These are phyloP conservation scores for Amblyraja radiata DNA, from an alignment of 2,797 vertebrate species.

Conservation along the genomic window DNA sequence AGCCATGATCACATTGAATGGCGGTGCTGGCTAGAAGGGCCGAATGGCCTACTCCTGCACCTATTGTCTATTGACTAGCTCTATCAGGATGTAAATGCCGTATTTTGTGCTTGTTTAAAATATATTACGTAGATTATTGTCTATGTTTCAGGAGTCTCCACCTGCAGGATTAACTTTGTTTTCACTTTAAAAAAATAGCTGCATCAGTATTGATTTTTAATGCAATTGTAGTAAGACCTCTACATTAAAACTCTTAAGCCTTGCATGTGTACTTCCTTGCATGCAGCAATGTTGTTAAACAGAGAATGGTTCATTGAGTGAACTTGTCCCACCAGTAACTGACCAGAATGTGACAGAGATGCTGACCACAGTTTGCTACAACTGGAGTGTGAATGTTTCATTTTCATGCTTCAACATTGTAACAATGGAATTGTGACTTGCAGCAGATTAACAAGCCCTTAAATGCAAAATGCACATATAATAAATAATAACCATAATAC, in stretches of 20 bases:
- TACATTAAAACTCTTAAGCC: too few relatives aligned
- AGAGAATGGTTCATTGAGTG: not conserved
- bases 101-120: not conserved
- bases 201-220: constrained; percentile 7
- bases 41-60: too few relatives aligned
- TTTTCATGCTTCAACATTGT: too few relatives aligned
- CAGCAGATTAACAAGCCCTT: too few relatives aligned
- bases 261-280: not conserved
- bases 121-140: not conserved
- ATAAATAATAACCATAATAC: too few relatives aligned
- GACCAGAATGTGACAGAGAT: not conserved
- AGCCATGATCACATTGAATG: too few relatives aligned
- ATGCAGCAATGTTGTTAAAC: not conserved
- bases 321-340: not conserved
- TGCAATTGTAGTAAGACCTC: too few relatives aligned
- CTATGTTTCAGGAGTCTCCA: not conserved
- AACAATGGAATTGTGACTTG: too few relatives aligned
- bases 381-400: too few relatives aligned
- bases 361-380: too few relatives aligned
- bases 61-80: not conserved
- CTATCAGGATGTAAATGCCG: not conserved
- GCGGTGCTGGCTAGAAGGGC: too few relatives aligned
- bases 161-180: not conserved
- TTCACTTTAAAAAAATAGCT: not conserved
- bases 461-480: too few relatives aligned